Conservation (phyloP, 2,113 vertebrate species). For the Sigmodon hispidus region DNA sequence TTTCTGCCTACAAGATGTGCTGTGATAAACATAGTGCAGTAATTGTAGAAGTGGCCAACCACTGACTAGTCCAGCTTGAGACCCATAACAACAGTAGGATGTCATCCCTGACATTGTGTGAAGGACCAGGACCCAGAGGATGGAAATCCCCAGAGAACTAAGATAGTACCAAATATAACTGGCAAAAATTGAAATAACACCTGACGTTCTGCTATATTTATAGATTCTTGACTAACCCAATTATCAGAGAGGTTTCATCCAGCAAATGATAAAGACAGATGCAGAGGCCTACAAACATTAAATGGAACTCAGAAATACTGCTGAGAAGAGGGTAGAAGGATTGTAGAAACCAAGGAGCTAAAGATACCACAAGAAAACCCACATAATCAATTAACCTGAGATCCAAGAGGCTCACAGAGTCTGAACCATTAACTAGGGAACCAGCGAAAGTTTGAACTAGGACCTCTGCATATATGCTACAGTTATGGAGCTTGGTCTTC, state of each 20-base stretch:
- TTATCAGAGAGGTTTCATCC: background rate
- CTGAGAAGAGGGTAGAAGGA: background rate
- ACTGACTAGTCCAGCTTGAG: background rate
- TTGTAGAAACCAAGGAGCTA: background rate
- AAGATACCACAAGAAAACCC: background rate
- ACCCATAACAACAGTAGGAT: background rate
- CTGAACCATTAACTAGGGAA: background rate
- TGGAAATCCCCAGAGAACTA: background rate
- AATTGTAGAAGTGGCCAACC: background rate
- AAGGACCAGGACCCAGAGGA: background rate
- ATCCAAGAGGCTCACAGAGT: background rate
- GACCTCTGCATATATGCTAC: background rate
- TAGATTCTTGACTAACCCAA: background rate
- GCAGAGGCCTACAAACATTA: background rate
- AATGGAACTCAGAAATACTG: background rate
- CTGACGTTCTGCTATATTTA: background rate
- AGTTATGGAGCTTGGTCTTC: background rate
- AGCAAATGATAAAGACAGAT: background rate
- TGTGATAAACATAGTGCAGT: background rate
- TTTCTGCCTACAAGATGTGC: background rate
- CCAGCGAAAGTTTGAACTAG: background rate
- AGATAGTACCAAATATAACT: background rate
- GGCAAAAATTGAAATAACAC: background rate
- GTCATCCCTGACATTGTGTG: background rate
- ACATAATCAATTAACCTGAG: background rate